These are phyloP conservation scores for Protobothrops mucrosquamatus DNA, from an alignment of 2,113 vertebrate genomes.

Conservation along the genomic window DNA sequence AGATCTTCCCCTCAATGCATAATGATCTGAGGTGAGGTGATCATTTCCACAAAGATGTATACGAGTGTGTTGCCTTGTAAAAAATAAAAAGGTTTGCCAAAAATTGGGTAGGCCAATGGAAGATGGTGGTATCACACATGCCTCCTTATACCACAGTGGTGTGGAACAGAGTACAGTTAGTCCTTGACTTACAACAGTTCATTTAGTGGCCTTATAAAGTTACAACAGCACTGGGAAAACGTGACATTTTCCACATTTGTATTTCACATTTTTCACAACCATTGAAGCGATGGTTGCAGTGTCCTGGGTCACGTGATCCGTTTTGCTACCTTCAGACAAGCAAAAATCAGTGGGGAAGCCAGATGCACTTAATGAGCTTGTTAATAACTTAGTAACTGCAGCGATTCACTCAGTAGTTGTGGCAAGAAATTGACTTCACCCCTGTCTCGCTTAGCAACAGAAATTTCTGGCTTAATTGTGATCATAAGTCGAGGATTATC, in stretches of 20 bases:
- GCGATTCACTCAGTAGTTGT: background rate
- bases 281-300: background rate
- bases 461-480: background rate
- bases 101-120: background rate
- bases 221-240: background rate
- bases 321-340: background rate
- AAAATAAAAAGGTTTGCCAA: background rate
- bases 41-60: background rate
- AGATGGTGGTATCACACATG: background rate
- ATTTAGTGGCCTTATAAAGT: background rate
- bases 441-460: background rate
- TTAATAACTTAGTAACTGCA: background rate
- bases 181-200: background rate
- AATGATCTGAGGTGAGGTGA: background rate
- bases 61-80: background rate
- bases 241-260: background rate
- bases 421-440: background rate
- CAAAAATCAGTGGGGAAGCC: background rate
- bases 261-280: background rate
- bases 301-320: background rate
- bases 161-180: background rate
- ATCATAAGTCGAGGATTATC: background rate
- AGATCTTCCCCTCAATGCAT: background rate
- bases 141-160: background rate
- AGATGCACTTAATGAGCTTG: background rate